Base-by-base conservation (phyloP, 1,140 invertebrate species). In the Drosophila hydei region DNA sequence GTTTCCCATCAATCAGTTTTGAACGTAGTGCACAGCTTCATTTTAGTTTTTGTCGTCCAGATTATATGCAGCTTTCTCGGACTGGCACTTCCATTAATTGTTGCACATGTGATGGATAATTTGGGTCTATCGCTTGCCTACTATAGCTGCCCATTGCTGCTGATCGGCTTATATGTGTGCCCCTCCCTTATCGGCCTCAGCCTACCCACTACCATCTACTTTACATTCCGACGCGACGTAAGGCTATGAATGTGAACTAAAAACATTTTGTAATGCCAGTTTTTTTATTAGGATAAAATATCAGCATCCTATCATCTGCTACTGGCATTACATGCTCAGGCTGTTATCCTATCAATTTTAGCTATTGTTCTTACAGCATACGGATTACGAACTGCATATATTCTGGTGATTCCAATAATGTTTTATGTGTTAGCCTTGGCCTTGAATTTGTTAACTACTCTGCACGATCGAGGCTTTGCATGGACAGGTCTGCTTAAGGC, bases 91-190 rank as follows among this genome's bases (percentile, higher is more conserved):
- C 92, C 79, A 1, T 90, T 91, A 18, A 85, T 93, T n/a, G 71
- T 93, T 2, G 93, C 93, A 18, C 65, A 93, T 36, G 72, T 93
- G 4, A 89, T 79, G 7, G 76, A 84, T 11, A 60, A 56, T 9
- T 38, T 65, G 1, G 76, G 93, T 36, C 92, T 93, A 73, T 93
- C 94, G 0, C 93, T 95, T 93, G 93, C 94, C 71, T 95, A 95
- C 94, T 96, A 94, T 75, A 93, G 94, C 12, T 92, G 92, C 64
- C 94, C 94, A 0, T 94, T 94, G 93, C 67, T 95, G 5, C 12
- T 75, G 70, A 94, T 95, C 67, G 87, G 90, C 0, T 79, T 95
- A 1, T 95, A 94, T 52, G 68, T 83, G 0, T 68, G 75, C 9
- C 79, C 79, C 1, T 72, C 71, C 16, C 65, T 83, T 1, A 18